Evolutionary conservation across 2,888 invertebrate genomes (phyloP).

Genomic region (Lithophane leautieri): DNA sequence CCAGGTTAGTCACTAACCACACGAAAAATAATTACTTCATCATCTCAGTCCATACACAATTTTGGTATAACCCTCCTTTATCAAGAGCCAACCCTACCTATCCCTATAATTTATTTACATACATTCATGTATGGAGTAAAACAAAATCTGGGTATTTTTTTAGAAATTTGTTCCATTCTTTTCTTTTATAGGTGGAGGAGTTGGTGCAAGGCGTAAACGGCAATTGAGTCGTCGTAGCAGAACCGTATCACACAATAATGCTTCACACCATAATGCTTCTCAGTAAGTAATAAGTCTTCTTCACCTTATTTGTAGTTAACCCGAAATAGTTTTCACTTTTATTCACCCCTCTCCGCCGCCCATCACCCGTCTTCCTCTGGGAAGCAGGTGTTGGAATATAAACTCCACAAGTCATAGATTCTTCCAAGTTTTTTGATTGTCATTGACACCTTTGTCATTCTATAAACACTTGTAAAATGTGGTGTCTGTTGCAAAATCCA

Average conservation of each 20-base stretch:
- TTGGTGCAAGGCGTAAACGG: slow-evolving; percentile 64
- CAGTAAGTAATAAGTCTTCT: slow-evolving; percentile 47
- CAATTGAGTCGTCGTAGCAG: slow-evolving; percentile 59
- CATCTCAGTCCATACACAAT: not conserved
- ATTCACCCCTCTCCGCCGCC: not conserved
- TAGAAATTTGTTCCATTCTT: slow-evolving; percentile 5
- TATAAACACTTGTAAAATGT: not conserved
- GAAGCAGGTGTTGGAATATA: not conserved
- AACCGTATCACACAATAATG: slow-evolving; percentile 59
- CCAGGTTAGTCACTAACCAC: too few relatives aligned
- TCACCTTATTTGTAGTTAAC: not conserved
- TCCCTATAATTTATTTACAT: not conserved
- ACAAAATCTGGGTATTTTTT: not conserved
- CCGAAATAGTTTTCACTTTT: not conserved
- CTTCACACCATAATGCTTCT: not conserved
- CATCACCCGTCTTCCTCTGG: not conserved
- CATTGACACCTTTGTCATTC: not conserved
- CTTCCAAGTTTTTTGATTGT: too few relatives aligned
- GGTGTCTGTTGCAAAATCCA: not conserved
- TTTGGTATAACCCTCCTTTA: not conserved
- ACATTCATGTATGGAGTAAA: not conserved
- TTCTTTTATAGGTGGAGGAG: slow-evolving; percentile 67
- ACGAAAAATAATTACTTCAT: too few relatives aligned
- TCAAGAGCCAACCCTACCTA: too few relatives aligned
- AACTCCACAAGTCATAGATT: not conserved